Evolutionary conservation across 1,140 invertebrate genomes (phyloP).

Genomic region (Pseudomyrmex concolor): DNA sequence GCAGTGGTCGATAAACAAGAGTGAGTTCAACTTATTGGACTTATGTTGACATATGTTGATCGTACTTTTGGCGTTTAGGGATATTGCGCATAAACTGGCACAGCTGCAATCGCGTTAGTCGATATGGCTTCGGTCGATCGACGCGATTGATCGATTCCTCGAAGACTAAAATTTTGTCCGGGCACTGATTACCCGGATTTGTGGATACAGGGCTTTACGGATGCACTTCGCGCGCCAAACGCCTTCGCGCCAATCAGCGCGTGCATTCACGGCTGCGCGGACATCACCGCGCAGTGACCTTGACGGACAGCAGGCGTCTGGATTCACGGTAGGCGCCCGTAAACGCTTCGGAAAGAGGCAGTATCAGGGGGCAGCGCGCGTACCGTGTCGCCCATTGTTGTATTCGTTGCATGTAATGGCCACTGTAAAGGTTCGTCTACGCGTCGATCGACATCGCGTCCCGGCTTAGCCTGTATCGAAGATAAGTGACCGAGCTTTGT

Average conservation of each 20-base stretch:
- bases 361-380: conserved; percentile 65
- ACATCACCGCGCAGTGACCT: conserved; percentile 63
- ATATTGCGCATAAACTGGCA: too few species aligned
- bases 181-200: too few species aligned
- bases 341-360: conserved; percentile 72
- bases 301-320: conserved; percentile 62
- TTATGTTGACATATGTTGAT: too few species aligned
- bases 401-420: conserved; percentile 81
- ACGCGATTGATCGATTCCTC: not conserved
- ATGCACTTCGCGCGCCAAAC: too few species aligned
- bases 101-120: too few species aligned
- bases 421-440: conserved; percentile 77
- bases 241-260: conserved; percentile 30
- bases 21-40: too few species aligned
- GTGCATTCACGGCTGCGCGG: not conserved
- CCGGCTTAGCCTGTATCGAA: conserved; percentile 56
- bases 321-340: conserved; percentile 67
- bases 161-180: too few species aligned
- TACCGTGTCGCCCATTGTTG: conserved; percentile 79
- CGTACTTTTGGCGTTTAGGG: too few species aligned
- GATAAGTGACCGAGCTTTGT: conserved; percentile 33
- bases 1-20: too few species aligned
- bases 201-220: too few species aligned
- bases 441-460: conserved; percentile 64
- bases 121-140: not conserved